phyloP scores from a whole-genome alignment of 2,113 vertebrate species.

The Pterocles burchelli region DNA sequence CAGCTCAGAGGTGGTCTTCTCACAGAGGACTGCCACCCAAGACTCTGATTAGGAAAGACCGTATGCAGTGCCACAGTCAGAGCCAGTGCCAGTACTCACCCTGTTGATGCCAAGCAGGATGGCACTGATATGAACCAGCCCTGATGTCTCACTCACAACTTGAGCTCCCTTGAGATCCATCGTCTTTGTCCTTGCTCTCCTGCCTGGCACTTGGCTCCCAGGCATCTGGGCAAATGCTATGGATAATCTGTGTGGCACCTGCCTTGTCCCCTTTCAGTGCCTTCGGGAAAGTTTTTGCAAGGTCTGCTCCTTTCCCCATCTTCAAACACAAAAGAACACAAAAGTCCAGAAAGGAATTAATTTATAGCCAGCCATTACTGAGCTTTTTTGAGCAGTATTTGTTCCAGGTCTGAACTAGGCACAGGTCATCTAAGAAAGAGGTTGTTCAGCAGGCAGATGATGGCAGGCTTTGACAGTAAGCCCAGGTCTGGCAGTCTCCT shows the following conservation, averaged over 20 bases:
- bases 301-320: too few relatives aligned
- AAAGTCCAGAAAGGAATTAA: too few relatives aligned
- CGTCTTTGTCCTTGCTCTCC: not conserved
- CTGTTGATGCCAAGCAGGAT: not conserved
- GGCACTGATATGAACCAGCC: not conserved
- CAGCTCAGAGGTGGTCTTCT: not conserved
- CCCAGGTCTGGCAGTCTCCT: too few relatives aligned
- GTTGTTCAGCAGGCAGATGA: too few relatives aligned
- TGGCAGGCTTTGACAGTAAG: too few relatives aligned
- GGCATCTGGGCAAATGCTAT: not conserved
- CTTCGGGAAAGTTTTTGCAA: too few relatives aligned
- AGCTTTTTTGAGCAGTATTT: too few relatives aligned
- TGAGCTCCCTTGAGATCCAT: not conserved
- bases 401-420: too few relatives aligned
- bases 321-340: too few relatives aligned
- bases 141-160: not conserved
- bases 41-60: not conserved
- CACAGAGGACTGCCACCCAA: not conserved
- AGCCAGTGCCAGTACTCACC: not conserved
- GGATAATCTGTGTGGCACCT: not conserved
- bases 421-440: too few relatives aligned
- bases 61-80: not conserved
- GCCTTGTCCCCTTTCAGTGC: not conserved
- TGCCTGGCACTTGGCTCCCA: not conserved
- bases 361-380: too few relatives aligned